Evolutionary conservation across 1,140 invertebrate genomes (phyloP).

Genomic region (Achatina immaculata): DNA sequence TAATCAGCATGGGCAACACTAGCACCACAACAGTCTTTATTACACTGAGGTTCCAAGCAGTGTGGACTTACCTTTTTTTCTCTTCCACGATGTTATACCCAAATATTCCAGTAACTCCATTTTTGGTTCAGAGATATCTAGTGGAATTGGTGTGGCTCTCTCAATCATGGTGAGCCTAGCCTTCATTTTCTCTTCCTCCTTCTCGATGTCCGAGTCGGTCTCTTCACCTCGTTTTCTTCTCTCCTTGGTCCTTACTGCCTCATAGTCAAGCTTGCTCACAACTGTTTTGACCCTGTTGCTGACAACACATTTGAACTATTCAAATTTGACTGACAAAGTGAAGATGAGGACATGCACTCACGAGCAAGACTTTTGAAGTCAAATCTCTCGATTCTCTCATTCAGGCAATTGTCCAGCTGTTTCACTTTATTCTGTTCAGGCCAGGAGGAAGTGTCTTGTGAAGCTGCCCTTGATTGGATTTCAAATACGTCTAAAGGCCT

Average conservation of each 20-base stretch:
- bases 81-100: slow-evolving; percentile 55
- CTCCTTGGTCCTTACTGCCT: slow-evolving; percentile 45
- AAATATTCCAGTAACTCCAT: slow-evolving; percentile 53
- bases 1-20: no score
- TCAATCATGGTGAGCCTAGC: slow-evolving; percentile 45
- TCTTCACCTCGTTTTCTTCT: slow-evolving; percentile 58
- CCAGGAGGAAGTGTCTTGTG: neutral
- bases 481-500: neutral
- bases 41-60: no score
- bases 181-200: slow-evolving; percentile 48
- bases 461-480: neutral
- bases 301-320: neutral
- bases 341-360: slow-evolving; percentile 30
- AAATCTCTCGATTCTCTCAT: slow-evolving; percentile 43
- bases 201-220: slow-evolving; percentile 47
- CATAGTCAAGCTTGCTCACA: slow-evolving; percentile 45
- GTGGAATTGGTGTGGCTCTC: slow-evolving; percentile 50
- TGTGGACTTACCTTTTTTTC: slow-evolving; percentile 59
- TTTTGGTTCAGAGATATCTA: slow-evolving; percentile 60
- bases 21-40: no score
- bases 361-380: slow-evolving; percentile 49
- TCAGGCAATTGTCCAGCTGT: slow-evolving; percentile 29
- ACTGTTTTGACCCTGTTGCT: slow-evolving; percentile 60
- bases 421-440: neutral
- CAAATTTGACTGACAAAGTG: neutral